Percentiles rank a stretch among this genome's conserved stretches.
Conservation (phyloP, 2,888 invertebrate genomes). For the Diloba caeruleocephala region DNA sequence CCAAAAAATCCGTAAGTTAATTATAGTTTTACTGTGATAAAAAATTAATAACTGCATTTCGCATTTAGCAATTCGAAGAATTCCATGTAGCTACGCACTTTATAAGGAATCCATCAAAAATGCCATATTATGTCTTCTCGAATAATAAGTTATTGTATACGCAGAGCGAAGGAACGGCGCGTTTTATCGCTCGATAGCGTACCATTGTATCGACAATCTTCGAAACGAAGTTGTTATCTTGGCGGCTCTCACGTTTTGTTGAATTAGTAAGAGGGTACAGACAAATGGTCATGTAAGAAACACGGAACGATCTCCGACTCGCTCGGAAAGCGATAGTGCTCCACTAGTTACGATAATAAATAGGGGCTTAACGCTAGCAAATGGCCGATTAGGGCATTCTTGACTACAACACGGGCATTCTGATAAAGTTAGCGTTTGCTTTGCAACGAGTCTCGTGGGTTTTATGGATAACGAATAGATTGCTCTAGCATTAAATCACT, state of each 20-base stretch:
- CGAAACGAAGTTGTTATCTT: constrained; percentile 76
- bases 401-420: constrained; percentile 82
- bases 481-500: constrained; percentile 72
- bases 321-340: constrained; percentile 81
- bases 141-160: constrained; percentile 48
- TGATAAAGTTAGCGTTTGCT: constrained; percentile 84
- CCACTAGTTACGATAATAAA: constrained; percentile 85
- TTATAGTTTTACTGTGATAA: no score
- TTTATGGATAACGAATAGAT: constrained; percentile 74
- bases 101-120: constrained; percentile 25
- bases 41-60: no score
- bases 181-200: constrained; percentile 51
- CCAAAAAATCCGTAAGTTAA: no score
- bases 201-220: constrained; percentile 71
- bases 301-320: constrained; percentile 75
- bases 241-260: constrained; percentile 76
- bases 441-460: constrained; percentile 77
- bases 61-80: constrained; percentile 22
- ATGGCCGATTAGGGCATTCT: constrained; percentile 84
- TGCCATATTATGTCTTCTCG: constrained; percentile 33
- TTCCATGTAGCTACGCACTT: no score
- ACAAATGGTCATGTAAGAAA: constrained; percentile 78
- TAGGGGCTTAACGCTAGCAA: constrained; percentile 80
- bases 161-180: constrained; percentile 30
- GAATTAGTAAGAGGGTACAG: constrained; percentile 83